Conservation (phyloP, 2,113 vertebrate species). For the Zosterops borbonicus region DNA sequence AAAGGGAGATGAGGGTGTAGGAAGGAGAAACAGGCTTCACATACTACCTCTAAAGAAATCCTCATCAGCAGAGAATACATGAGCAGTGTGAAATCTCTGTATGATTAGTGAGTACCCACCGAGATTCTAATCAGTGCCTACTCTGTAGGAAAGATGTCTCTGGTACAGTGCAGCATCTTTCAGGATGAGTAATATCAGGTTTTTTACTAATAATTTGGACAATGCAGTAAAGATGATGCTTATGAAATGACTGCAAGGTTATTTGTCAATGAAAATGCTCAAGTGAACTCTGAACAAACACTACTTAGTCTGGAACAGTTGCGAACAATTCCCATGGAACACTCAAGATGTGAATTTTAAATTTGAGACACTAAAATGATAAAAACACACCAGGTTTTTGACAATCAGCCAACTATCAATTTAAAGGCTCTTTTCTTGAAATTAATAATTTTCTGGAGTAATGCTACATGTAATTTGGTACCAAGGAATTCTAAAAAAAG, state of each 20-base stretch:
- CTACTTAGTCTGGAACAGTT: neutral
- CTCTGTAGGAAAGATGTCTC: neutral
- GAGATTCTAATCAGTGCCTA: neutral
- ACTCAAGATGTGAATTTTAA: neutral
- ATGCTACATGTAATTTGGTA: rapidly evolving
- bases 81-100: neutral
- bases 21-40: neutral
- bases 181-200: neutral
- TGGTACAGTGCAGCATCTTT: neutral
- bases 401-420: neutral
- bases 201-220: neutral
- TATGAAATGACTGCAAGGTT: neutral
- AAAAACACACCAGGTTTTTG: neutral
- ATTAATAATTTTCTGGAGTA: neutral
- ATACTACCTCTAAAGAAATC: neutral
- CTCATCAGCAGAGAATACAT: neutral
- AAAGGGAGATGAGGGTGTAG: neutral
- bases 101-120: neutral
- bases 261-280: neutral
- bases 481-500: neutral
- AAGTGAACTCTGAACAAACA: neutral
- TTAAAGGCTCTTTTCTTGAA: neutral
- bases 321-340: neutral
- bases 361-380: neutral
- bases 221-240: neutral